Evolutionary conservation across 1,140 invertebrate species (phyloP).

Genomic region (Bombus huntii): DNA sequence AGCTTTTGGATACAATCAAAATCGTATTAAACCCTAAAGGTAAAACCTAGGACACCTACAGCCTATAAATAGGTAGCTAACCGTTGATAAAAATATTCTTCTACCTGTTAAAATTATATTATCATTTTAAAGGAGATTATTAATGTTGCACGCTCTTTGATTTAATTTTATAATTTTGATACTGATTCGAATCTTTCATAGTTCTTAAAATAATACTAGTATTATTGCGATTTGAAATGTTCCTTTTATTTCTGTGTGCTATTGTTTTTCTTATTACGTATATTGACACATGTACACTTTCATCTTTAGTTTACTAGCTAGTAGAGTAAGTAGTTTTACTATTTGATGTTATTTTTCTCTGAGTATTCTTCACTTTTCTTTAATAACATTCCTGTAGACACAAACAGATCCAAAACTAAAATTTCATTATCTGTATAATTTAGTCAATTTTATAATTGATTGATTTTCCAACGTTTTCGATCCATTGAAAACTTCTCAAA

Average conservation of each 20-base stretch:
- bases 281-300: too few species aligned
- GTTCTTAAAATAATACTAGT: too few species aligned
- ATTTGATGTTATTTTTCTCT: background rate
- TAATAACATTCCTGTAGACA: background rate
- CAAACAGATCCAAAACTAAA: too few species aligned
- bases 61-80: too few species aligned
- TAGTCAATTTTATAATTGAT: background rate
- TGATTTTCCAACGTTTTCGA: background rate
- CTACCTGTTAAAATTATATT: too few species aligned
- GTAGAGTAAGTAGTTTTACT: background rate
- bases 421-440: background rate
- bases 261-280: background rate
- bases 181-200: background rate
- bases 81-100: too few species aligned
- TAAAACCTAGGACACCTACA: too few species aligned
- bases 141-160: background rate
- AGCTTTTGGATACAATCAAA: too few species aligned
- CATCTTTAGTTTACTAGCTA: too few species aligned
- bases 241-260: background rate
- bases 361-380: background rate
- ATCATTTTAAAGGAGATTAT: background rate
- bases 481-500: background rate
- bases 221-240: background rate
- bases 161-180: background rate
- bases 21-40: too few species aligned